These are phyloP conservation scores for Palythoa caribaeorum DNA, from an alignment of 92 coral and sea anemone species.

Conservation along the genomic window DNA sequence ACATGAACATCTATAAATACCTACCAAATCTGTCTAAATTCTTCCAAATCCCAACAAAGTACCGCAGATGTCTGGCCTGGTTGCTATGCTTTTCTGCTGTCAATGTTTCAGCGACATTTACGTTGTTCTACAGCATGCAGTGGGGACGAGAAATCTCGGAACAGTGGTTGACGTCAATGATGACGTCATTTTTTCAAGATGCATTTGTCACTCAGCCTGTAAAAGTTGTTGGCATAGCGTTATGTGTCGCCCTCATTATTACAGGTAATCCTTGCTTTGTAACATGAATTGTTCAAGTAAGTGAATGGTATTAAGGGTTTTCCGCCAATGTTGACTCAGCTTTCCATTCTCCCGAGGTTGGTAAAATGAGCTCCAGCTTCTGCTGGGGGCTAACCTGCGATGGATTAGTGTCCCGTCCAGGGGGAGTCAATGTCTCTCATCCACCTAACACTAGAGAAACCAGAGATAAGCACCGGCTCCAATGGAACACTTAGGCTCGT, in stretches of 20 bases:
- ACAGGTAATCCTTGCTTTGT: constrained; percentile 2
- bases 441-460: too few species aligned
- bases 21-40: constrained; percentile 7
- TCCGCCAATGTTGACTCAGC: too few species aligned
- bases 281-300: not conserved
- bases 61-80: constrained; percentile 67
- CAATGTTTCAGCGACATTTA: constrained; percentile 63
- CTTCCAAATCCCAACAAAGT: constrained; percentile 32
- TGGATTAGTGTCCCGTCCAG: too few species aligned
- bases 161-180: constrained; percentile 85
- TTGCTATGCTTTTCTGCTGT: constrained; percentile 64
- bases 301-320: not conserved
- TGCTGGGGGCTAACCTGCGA: too few species aligned
- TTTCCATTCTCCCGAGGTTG: too few species aligned
- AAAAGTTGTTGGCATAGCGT: constrained; percentile 73
- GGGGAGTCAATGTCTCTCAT: too few species aligned
- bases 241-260: constrained; percentile 63
- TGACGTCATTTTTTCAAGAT: constrained; percentile 88
- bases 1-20: constrained; percentile 1
- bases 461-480: too few species aligned
- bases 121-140: constrained; percentile 79
- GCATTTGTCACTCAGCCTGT: constrained; percentile 87
- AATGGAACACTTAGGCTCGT: too few species aligned
- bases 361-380: too few species aligned
- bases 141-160: constrained; percentile 89